These are phyloP conservation scores for Umimayanthus kanabou DNA, from an alignment of 92 coral and sea anemone genomes.

Conservation along the genomic window DNA sequence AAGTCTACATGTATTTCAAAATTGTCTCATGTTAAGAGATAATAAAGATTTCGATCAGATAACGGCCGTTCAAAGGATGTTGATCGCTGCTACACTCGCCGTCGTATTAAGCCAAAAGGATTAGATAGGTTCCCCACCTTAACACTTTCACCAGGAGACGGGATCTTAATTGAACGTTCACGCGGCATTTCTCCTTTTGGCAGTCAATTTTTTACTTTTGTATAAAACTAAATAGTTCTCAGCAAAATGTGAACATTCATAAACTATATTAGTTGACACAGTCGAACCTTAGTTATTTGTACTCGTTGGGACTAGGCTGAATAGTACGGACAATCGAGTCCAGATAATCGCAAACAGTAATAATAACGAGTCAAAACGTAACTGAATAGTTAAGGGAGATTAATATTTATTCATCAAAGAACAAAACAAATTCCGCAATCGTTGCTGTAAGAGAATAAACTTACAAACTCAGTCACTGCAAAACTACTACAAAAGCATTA, in stretches of 20 bases:
- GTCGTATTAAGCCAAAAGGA: not conserved
- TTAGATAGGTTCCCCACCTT: not conserved
- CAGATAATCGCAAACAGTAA: not conserved
- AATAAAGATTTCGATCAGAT: not conserved
- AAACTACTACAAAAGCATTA: not conserved
- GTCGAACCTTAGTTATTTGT: not conserved
- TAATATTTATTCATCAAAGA: not conserved
- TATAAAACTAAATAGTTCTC: not conserved
- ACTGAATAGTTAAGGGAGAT: not conserved
- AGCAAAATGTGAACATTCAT: not conserved
- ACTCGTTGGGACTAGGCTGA: not conserved
- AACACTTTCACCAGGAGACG: not conserved
- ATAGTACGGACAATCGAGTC: conserved; percentile 2
- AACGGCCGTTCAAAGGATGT: not conserved
- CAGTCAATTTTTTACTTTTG: not conserved
- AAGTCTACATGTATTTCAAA: not conserved
- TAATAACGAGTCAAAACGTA: not conserved
- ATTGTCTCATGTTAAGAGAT: not conserved
- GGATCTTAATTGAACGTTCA: not conserved
- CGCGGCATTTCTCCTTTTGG: not conserved
- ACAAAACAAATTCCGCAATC: not conserved
- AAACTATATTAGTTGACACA: not conserved
- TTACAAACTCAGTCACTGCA: not conserved
- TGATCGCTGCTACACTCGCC: not conserved
- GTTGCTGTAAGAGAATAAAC: not conserved